Evolutionary conservation across 92 coral and sea anemone species (phyloP).

Genomic region (Actinostola sp.): DNA sequence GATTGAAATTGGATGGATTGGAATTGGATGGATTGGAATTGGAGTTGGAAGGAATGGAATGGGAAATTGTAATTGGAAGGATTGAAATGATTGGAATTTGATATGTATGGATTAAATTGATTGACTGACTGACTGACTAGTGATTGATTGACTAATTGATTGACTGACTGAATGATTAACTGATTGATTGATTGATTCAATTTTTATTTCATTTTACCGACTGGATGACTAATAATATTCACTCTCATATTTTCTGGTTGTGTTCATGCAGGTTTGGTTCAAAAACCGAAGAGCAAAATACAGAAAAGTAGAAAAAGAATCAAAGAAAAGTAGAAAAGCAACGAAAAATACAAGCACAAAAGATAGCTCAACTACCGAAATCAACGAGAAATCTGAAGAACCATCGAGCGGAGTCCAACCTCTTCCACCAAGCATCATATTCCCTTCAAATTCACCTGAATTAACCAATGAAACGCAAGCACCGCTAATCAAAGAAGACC

Average conservation of each 20-base stretch:
- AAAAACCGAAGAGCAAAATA: conserved; percentile 97
- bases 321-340: conserved; percentile 20
- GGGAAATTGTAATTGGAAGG: too few species aligned
- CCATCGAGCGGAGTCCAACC: conserved; percentile 16
- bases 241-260: not conserved
- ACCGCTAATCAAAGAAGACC: not conserved
- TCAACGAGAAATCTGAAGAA: conserved; percentile 3
- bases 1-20: too few species aligned
- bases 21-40: too few species aligned
- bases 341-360: conserved; percentile 5
- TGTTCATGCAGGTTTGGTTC: conserved; percentile 99
- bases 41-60: too few species aligned
- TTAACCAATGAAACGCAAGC: not conserved
- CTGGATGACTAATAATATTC: not conserved
- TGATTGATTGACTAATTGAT: not conserved
- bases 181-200: too few species aligned
- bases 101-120: too few species aligned
- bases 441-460: conserved; percentile 26
- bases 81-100: too few species aligned
- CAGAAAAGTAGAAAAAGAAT: conserved; percentile 75
- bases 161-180: too few species aligned
- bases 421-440: conserved; percentile 56
- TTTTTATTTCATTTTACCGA: not conserved
- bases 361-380: conserved; percentile 4
- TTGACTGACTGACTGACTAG: not conserved